Base-by-base conservation (phyloP, 2,113 vertebrate genomes). In the Paramormyrops kingsleyae region DNA sequence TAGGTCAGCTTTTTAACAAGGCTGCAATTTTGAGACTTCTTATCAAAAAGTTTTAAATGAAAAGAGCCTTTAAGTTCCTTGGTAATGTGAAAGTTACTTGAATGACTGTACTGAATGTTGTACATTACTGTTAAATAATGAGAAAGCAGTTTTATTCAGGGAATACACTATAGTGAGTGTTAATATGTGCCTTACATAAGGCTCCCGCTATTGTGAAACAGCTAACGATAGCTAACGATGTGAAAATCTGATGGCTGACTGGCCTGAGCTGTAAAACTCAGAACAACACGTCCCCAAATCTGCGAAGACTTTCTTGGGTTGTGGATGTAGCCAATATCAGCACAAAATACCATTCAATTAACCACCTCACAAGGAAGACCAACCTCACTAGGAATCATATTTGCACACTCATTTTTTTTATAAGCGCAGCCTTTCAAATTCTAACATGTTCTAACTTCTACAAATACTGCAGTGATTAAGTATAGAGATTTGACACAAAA, bases 401-500 rank as follows among this genome's bases (percentile, higher is more conserved):
- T 50, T 80, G 46, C 47, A 47, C 17, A 80, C n/a, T 88, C 35
- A 21, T 89, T 10, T 56, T 56, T 53, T 53, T 53, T 47, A 87
- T 56, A 52, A 80, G 80, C 1, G 8, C 62, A 50, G 24, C 24
- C 46, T 66, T 88, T 27, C n/a, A 49, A 50, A 74, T 50, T 87
- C 85, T 35, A 47, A 83, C 19, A 17, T 24, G 13, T 88, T 39
- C 53, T 50, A 31, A 46, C 39, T 88, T 74, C 42, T 42, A 42
- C 56, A 42, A 52, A 80, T 80, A 77, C 46, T 17, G 31, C 88
- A 77, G 6, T 80, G 88, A 90, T n/a, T 89, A 83, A 70, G 88
- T 89, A 90, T 87, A 92, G 59, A 89, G 27, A 21, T 92, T 91
- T 94, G 92, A 94, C 93, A 93, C 93, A 92, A 94, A 95, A 93